A percentile compares a stretch with the other conserved stretches of the same genome.
Conservation (phyloP, 2,113 vertebrate species). For the Thinocorus orbignyianus region DNA sequence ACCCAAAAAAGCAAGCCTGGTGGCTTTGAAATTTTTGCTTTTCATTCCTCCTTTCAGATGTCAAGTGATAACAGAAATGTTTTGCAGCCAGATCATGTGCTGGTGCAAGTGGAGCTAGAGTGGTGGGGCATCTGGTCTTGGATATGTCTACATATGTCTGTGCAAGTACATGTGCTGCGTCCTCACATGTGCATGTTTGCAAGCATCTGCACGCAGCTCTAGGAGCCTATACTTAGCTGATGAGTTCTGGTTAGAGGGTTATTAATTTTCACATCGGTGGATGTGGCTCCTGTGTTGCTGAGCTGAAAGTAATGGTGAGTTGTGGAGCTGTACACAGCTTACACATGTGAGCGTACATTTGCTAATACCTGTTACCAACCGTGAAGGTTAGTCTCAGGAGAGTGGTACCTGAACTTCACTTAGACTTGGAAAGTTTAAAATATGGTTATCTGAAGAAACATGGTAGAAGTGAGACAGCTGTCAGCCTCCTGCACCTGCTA, state of each 20-base stretch:
- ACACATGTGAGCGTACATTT: accelerated
- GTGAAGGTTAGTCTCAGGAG: not conserved
- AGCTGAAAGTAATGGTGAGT: not conserved
- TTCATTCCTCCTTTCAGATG: not conserved
- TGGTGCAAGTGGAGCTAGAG: not conserved
- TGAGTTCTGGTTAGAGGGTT: not conserved
- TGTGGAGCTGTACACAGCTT: not conserved
- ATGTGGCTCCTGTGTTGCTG: not conserved
- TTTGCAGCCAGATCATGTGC: not conserved
- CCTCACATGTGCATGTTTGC: accelerated
- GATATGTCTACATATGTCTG: accelerated
- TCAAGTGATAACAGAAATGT: not conserved
- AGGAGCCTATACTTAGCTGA: not conserved
- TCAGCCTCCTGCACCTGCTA: not conserved
- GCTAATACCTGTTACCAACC: not conserved
- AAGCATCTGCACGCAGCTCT: not conserved
- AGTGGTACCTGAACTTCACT: not conserved
- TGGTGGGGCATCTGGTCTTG: not conserved
- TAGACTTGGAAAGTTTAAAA: not conserved
- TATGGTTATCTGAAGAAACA: not conserved
- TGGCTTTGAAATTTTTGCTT: not conserved
- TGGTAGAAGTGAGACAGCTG: not conserved
- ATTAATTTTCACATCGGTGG: not conserved
- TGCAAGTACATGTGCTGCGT: not conserved
- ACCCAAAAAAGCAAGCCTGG: too few species aligned